phyloP scores from a whole-genome alignment of 2,888 invertebrate species.

The Amphipyra tragopoginis region DNA sequence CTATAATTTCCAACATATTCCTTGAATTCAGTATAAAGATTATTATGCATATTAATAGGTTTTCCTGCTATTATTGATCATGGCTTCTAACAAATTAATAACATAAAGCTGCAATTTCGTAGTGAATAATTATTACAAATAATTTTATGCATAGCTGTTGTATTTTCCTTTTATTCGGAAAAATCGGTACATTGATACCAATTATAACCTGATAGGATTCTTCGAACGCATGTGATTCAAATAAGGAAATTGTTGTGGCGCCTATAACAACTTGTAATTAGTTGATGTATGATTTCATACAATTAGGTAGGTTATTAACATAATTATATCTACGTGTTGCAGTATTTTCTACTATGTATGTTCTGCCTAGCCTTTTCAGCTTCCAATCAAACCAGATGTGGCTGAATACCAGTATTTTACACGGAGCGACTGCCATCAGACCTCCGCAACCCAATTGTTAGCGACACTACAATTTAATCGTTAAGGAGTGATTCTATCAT shows the following conservation, averaged over 20 bases:
- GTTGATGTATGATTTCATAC: not conserved
- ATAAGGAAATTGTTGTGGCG: conserved; percentile 42
- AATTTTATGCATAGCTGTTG: conserved; percentile 37
- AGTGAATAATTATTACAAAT: conserved; percentile 29
- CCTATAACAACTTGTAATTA: conserved; percentile 20
- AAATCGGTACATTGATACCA: conserved; percentile 26
- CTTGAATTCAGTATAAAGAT: too few relatives aligned
- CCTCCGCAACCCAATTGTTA: too few relatives aligned
- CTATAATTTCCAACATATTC: not conserved
- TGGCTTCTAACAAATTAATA: not conserved
- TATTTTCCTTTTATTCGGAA: conserved; percentile 54
- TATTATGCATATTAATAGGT: conserved; percentile 18
- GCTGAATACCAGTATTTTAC: too few relatives aligned
- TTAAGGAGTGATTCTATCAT: too few relatives aligned
- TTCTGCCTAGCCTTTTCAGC: too few relatives aligned
- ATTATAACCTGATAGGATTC: conserved; percentile 41
- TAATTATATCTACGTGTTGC: too few relatives aligned
- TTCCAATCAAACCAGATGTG: too few relatives aligned
- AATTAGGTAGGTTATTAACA: too few relatives aligned
- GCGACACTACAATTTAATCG: too few relatives aligned
- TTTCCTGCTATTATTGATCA: conserved; percentile 30
- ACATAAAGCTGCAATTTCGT: conserved; percentile 11
- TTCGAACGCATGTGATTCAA: conserved; percentile 38
- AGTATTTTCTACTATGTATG: too few relatives aligned
- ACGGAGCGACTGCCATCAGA: too few relatives aligned